A percentile compares a stretch with the other conserved stretches of the same genome.
Evolutionary conservation across 2,888 invertebrate genomes (phyloP).

Genomic region (Ophion costatus): DNA sequence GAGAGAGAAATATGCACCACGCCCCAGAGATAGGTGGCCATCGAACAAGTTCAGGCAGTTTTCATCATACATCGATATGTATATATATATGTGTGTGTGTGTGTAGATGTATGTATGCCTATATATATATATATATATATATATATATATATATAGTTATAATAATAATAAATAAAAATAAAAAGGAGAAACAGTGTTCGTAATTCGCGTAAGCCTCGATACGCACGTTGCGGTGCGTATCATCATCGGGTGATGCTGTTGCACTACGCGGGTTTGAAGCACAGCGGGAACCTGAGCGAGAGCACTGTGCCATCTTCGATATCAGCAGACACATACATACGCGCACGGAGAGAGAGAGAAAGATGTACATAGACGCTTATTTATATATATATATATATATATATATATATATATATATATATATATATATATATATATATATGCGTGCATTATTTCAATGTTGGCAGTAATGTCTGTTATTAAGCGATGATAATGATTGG

Average conservation of each 20-base stretch:
- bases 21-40: slow-evolving; percentile 77
- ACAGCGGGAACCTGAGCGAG: too few species aligned
- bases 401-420: too few species aligned
- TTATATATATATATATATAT: too few species aligned
- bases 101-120: neutral
- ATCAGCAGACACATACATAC: too few species aligned
- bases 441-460: slow-evolving; percentile 83
- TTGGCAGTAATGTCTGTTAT: slow-evolving; percentile 84
- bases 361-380: neutral
- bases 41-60: slow-evolving; percentile 27
- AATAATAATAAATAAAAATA: neutral
- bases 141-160: neutral
- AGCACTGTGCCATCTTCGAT: too few species aligned
- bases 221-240: too few species aligned
- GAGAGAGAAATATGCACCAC: slow-evolving; percentile 72
- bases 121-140: neutral
- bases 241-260: too few species aligned
- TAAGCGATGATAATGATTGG: slow-evolving; percentile 84
- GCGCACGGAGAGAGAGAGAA: too few species aligned
- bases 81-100: neutral
- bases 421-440: slow-evolving; percentile 37
- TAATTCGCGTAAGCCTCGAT: too few species aligned
- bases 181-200: neutral
- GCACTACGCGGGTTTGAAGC: too few species aligned
- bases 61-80: slow-evolving; percentile 34